These are phyloP conservation scores for Neosilurus hyrtlii DNA, from an alignment of 2,797 vertebrate species.

Conservation along the genomic window DNA sequence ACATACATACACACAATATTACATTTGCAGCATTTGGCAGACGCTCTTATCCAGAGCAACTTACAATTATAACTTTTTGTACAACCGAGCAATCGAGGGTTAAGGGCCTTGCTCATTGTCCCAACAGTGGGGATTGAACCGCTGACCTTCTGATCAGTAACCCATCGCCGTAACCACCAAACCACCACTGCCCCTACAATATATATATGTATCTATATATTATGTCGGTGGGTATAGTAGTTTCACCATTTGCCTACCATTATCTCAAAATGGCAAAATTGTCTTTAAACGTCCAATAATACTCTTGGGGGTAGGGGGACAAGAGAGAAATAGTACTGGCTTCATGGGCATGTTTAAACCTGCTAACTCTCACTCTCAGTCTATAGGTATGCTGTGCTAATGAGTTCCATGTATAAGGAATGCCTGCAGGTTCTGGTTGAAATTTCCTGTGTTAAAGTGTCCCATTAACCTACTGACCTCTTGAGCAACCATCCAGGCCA, in stretches of 20 bases:
- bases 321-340: neutral
- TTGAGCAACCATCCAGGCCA: neutral
- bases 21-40: too few relatives aligned
- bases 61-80: too few relatives aligned
- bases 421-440: slow-evolving; percentile 20
- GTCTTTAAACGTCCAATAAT: neutral
- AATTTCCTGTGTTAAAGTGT: slow-evolving; percentile 26
- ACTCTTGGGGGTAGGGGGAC: too few relatives aligned
- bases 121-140: too few relatives aligned
- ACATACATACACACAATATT: too few relatives aligned
- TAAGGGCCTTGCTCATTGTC: too few relatives aligned
- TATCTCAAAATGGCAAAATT: neutral
- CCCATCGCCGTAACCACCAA: too few relatives aligned
- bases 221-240: neutral
- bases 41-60: too few relatives aligned
- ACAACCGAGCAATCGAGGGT: too few relatives aligned
- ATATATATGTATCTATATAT: too few relatives aligned
- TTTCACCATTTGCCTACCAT: neutral
- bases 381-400: slow-evolving; percentile 1
- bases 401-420: neutral
- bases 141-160: too few relatives aligned
- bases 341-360: slow-evolving; percentile 38
- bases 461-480: slow-evolving; percentile 31
- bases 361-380: slow-evolving; percentile 2
- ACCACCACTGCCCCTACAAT: too few relatives aligned